Evolutionary conservation across 2,888 invertebrate species (phyloP), one percentile per base, ranked within the genome.

Genomic region (Hyles lineata): DNA sequence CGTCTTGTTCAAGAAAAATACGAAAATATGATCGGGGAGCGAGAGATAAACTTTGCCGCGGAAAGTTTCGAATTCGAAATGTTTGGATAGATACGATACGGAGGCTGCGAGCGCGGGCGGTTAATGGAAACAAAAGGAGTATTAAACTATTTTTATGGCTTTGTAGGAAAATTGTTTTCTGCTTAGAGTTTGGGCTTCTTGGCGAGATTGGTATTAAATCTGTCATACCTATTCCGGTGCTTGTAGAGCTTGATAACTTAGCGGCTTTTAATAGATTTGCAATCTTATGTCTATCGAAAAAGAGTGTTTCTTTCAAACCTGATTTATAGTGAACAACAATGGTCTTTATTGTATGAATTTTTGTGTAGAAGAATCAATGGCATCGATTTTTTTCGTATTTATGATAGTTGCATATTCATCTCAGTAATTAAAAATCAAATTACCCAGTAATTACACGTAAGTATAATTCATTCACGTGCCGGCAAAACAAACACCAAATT

Each of bases 1-100:
- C 78, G 78, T 83, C 81, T 75, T 86, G 73, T 72, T 78, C 75
- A 89, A 88, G 88, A 92, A 92, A 92, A 92, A 92, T 90, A 92
- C 86, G 81, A 89, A 88, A 90, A 88, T 88, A 87, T 87, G 85
- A 88, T 88, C 84, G 81, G 74, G 74, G 76, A 80, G 80, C 76
- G 80, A 55, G 55, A 55, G 55, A 82, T 84, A 81, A 89, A 89
- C 82, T 89, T 89, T 79, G 77, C 72, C 78, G 79, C 77, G 75
- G 77, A 79, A 89, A 88, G 83, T 88, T 87, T 77, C 73, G 76
- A 80, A 82, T 83, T 82, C 67, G 74, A 76, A 76, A 80, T 90
- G 88, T 92, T 92, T 90, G 81, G 82, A 86, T 88, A 87, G 84
- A 87, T 82, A 82, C 79, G 85, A 86, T 89, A 85, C 80, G 84